Percentiles rank a stretch among this genome's conserved stretches.
These are phyloP conservation scores for Patiria pectinifera DNA, from an alignment of 53 echinoderm and acorn worm species.

Conservation along the genomic window DNA sequence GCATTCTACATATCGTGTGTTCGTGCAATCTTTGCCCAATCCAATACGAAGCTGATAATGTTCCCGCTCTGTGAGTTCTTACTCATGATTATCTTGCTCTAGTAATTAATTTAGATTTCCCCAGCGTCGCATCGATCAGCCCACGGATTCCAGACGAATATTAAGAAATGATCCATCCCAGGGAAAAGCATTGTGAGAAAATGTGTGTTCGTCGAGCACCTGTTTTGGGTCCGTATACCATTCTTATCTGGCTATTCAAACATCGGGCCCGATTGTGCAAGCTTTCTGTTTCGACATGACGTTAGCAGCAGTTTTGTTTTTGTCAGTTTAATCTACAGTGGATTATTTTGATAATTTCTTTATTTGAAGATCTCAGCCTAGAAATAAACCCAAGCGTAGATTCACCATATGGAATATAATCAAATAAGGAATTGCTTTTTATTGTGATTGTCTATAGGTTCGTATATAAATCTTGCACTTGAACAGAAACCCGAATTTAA, in stretches of 20 bases:
- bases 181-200: constrained; percentile 25
- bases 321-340: neutral
- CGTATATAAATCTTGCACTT: neutral
- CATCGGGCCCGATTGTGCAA: constrained; percentile 42
- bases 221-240: constrained; percentile 9
- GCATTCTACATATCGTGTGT: neutral
- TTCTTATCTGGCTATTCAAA: constrained; percentile 61
- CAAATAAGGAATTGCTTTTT: neutral
- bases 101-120: constrained; percentile 36
- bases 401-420: neutral
- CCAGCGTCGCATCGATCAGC: constrained; percentile 9
- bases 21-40: neutral
- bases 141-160: neutral
- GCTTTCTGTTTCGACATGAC: constrained; percentile 46
- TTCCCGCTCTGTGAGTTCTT: neutral
- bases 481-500: neutral
- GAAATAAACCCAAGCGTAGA: neutral
- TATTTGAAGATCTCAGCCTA: neutral
- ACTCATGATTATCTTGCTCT: neutral
- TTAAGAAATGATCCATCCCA: neutral
- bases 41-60: neutral
- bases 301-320: neutral
- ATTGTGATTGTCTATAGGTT: neutral
- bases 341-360: neutral
- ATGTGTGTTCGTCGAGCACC: constrained; percentile 2